Percentiles rank a stretch among this genome's conserved stretches.
Conservation (phyloP, 92 coral and sea anemone genomes). For the Heteractis magnifica region DNA sequence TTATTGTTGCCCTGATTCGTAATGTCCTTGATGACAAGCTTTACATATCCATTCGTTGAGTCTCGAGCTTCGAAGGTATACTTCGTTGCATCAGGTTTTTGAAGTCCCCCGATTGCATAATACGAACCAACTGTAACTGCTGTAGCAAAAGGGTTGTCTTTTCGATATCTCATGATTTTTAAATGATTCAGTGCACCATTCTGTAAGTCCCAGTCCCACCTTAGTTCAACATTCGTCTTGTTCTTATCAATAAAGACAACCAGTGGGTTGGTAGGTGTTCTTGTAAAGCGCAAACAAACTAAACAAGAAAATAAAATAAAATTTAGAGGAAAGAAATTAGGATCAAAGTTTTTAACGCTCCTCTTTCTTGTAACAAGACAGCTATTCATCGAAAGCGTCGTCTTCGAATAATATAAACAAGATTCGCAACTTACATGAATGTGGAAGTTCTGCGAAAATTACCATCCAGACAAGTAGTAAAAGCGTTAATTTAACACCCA, state of each 20-base stretch:
- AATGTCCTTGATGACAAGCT: constrained; percentile 9
- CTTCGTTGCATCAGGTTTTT: neutral
- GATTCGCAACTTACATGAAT: constrained; percentile 24
- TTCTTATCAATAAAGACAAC: neutral
- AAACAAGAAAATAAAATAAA: neutral
- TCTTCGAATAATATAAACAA: constrained; percentile 2
- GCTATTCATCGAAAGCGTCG: neutral
- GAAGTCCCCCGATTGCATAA: neutral
- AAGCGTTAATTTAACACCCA: neutral
- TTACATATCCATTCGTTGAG: neutral
- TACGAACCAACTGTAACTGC: neutral
- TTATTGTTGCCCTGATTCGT: constrained; percentile 12
- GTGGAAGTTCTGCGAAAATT: constrained; percentile 31
- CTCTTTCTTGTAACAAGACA: neutral
- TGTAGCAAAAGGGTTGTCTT: neutral
- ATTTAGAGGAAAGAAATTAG: neutral
- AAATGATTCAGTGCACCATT: neutral
- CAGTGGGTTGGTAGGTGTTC: neutral
- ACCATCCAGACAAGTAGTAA: constrained; percentile 6
- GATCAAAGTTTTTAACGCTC: neutral
- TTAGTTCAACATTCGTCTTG: constrained; percentile 2
- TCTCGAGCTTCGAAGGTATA: neutral
- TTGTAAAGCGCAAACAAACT: constrained; percentile 4
- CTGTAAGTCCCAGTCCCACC: constrained; percentile 7
- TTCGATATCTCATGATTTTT: constrained; percentile 1